Evolutionary conservation across 1,140 invertebrate species (phyloP), one percentile per base, ranked within the genome.

Genomic region (Arctopsyche grandis): DNA sequence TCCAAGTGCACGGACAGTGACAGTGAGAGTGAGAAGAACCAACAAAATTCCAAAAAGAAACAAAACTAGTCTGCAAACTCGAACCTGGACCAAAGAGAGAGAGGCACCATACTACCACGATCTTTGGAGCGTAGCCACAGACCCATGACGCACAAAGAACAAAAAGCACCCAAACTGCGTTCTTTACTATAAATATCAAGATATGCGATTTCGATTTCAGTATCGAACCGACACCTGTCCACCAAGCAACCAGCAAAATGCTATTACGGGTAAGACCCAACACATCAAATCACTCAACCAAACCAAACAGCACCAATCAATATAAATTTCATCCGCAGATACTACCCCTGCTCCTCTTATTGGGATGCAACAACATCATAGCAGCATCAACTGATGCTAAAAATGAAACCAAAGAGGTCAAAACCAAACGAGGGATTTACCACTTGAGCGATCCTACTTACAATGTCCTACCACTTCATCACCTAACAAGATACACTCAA

Each of bases 1-100:
- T 74, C 71, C 71, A 19, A 58, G 22, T 76, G 12, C 29, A 29
- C 29, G 24, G 22, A 9, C 56, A 75, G 22, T 44, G 52, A 77
- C 52, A 79, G 78, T 78, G 81, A 82, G 79, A 82, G 81, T 82
- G 74, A 80, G 52, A 77, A 75, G 75, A 82, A 71, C 75, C 60
- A 71, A 82, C 69, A 82, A 82, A 79, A 75, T 22, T 22, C 46
- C 69, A 56, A 60, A 79, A 43, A 52, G 10, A 66, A 56, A 21
- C 21, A 38, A 56, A 44, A 69, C 10, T 26, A 22, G 21, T 60
- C 58, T 19, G 19, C 19, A 60, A 3, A 60, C 21, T 3, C 16
- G 16, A 69, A 66, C 58, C 43, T 38, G 71, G 44, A 22, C 19
- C 7, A 44, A 29, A 63, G 22, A 79, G 77, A 46, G 74, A 79